phyloP scores from a whole-genome alignment of 2,888 invertebrate species.

The Brachycybe producta region DNA sequence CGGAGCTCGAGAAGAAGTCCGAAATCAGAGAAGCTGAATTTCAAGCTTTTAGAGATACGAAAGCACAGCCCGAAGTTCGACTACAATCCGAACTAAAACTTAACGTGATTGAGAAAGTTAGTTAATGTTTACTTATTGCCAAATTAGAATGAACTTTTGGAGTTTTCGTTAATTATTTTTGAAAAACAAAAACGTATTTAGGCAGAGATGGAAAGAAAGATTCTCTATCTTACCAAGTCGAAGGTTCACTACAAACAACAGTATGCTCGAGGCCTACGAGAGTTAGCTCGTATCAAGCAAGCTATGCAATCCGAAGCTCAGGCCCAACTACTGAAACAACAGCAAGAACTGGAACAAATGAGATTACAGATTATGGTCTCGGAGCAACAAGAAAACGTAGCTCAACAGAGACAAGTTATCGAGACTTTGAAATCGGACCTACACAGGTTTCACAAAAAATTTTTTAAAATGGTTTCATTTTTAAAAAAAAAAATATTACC shows the following conservation, averaged over 20 bases:
- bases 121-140: no score
- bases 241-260: slow-evolving; percentile 38
- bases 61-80: slow-evolving; percentile 27
- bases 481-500: no score
- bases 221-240: slow-evolving; percentile 33
- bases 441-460: slow-evolving; percentile 27
- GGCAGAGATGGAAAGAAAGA: slow-evolving; percentile 34
- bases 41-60: slow-evolving; percentile 30
- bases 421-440: slow-evolving; percentile 33
- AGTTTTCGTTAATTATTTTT: no score
- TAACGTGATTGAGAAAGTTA: slow-evolving; percentile 34
- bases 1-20: slow-evolving; percentile 29
- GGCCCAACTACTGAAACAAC: slow-evolving; percentile 28
- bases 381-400: slow-evolving; percentile 6
- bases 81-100: slow-evolving; percentile 36
- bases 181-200: slow-evolving; percentile 17
- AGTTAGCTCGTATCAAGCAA: slow-evolving; percentile 33
- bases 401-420: slow-evolving; percentile 29
- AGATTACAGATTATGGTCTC: slow-evolving; percentile 20
- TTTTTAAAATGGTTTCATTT: no score
- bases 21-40: slow-evolving; percentile 31
- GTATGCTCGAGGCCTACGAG: slow-evolving; percentile 35
- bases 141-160: no score
- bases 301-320: slow-evolving; percentile 32
- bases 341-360: slow-evolving; percentile 27